A percentile compares a stretch with the other conserved stretches of the same genome.
These are phyloP conservation scores for Druon quercuslanigerum DNA, from an alignment of 1,140 invertebrate species.

Conservation along the genomic window DNA sequence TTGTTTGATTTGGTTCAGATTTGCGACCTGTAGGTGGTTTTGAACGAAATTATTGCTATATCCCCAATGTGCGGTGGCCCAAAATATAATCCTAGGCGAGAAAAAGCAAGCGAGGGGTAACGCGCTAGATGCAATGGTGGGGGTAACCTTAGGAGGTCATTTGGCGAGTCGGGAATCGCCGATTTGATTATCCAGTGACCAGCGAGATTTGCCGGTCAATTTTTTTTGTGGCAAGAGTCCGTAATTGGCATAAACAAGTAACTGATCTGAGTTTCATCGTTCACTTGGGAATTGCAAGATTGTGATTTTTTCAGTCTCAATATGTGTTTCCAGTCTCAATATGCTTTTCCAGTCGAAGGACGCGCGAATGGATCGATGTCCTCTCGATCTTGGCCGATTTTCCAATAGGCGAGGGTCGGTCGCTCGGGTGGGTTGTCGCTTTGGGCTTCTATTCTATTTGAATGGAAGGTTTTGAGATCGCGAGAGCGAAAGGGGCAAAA, in stretches of 20 bases:
- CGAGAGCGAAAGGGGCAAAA: slow-evolving; percentile 56
- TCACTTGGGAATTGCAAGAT: background rate
- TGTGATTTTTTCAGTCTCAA: slow-evolving; percentile 16
- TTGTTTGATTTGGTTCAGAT: too few relatives aligned
- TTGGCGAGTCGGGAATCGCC: fast-evolving
- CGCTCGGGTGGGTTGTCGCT: slow-evolving; percentile 10
- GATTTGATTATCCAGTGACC: too few relatives aligned
- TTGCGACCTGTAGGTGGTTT: too few relatives aligned
- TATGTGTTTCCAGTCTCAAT: slow-evolving; percentile 3
- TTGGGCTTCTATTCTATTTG: background rate
- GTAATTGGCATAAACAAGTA: too few relatives aligned
- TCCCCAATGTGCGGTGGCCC: too few relatives aligned
- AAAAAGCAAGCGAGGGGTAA: too few relatives aligned
- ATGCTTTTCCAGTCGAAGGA: slow-evolving; percentile 22
- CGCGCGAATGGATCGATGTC: slow-evolving; percentile 6
- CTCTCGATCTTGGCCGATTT: slow-evolving; percentile 38
- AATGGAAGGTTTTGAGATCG: slow-evolving; percentile 45
- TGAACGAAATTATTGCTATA: too few relatives aligned
- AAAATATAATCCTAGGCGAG: too few relatives aligned
- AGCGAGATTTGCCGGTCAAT: too few relatives aligned
- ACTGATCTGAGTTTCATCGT: slow-evolving; percentile 7
- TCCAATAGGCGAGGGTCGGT: slow-evolving; percentile 32
- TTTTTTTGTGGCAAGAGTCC: too few relatives aligned
- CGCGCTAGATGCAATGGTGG: too few relatives aligned
- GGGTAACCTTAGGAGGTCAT: fast-evolving